Evolutionary conservation across 2,113 vertebrate species (phyloP), one percentile per base, ranked within the genome.

Genomic region (Vireo altiloquus): DNA sequence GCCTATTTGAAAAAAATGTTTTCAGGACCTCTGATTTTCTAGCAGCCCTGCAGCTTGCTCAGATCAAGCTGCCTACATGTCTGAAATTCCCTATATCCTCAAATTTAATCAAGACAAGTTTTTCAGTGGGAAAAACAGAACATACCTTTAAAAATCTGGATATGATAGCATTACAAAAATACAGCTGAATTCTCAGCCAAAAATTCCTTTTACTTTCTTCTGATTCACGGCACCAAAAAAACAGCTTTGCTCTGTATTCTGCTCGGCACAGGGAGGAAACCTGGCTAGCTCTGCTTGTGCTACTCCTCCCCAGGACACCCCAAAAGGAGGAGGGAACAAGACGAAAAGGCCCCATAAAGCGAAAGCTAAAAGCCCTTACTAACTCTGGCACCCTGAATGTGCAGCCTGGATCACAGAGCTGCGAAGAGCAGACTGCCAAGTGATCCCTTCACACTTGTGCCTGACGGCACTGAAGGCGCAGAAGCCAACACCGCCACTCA

Each of bases 261-360:
- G 50, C 8, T 60, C 49, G 76, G 56, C 17, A 68, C 10, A 54
- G 7, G 35, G 46, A 70, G 13, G 42, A 90, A 79, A 33, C 25
- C 37, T 76, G 40, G 7, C 39, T 50, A 40, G 23, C 18, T 74
- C 44, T 87, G 33, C 37, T 56, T 65, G 15, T 37, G 50, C 22
- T 60, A 49, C n/a, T 82, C 13, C 10, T 77, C 28, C 25, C 14
- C 33, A 63, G 39, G 23, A 63, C 15, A 46, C 8, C 2, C 19
- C 64, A 63, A 74, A 76, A 82, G 14, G 5, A 78, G 20, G 16
- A 20, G 21, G 25, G 12, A 61, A 76, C 25, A 61, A 35, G 2
- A 13, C 18, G 63, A 61, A 76, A 57, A 40, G 7, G 0, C 0
- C 6, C 2, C 15, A 22, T 7, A 63, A 52, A 72, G 33, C 15